Conservation (phyloP, 2,888 invertebrate genomes). For the Mantis religiosa region DNA sequence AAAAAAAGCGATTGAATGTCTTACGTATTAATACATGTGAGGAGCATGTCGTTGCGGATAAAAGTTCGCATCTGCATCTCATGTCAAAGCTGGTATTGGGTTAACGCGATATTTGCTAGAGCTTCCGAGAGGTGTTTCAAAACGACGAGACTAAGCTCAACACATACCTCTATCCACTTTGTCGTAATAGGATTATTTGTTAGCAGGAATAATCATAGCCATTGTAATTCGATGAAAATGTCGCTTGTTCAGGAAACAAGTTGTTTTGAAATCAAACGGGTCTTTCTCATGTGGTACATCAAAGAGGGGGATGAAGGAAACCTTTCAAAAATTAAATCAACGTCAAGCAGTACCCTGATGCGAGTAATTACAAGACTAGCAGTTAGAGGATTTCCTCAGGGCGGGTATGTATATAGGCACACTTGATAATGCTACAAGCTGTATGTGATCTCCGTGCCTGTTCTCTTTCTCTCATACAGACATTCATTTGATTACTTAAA, state of each 20-base stretch:
- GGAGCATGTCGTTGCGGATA: too few relatives aligned
- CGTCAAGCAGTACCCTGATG: background rate
- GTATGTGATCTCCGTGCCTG: background rate
- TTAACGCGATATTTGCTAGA: background rate
- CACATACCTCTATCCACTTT: background rate
- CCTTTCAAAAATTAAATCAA: constrained; percentile 14
- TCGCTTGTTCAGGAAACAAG: background rate
- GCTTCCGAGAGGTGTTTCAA: background rate
- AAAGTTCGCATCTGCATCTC: background rate
- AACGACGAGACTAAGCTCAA: background rate
- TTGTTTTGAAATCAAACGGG: background rate
- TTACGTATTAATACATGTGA: too few relatives aligned
- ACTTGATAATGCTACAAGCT: background rate
- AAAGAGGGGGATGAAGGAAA: background rate
- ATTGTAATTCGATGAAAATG: background rate
- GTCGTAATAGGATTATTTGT: background rate
- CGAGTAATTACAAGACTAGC: constrained; percentile 8
- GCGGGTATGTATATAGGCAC: background rate
- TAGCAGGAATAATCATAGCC: background rate
- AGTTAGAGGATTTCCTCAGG: background rate
- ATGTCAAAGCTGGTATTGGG: background rate
- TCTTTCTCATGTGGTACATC: background rate
- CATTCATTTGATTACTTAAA: too few relatives aligned
- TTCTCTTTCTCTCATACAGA: background rate
- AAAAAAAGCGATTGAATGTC: too few relatives aligned